Evolutionary conservation across 2,113 vertebrate genomes (phyloP).

Genomic region (Xiphorhynchus elegans): DNA sequence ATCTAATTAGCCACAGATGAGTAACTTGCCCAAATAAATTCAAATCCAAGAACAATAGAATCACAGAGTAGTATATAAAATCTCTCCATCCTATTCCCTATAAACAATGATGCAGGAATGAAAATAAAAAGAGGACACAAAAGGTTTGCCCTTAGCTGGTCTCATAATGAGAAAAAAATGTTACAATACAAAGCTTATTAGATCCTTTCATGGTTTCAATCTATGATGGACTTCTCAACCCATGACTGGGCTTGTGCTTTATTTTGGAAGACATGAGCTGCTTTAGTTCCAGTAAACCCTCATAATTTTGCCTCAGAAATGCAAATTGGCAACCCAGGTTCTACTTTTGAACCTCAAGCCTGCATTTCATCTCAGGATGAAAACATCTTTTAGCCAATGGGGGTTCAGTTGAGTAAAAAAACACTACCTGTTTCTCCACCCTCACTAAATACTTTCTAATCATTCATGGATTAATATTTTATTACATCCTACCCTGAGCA

Average conservation of each 20-base stretch:
- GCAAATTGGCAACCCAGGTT: background rate
- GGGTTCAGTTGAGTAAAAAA: background rate
- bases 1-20: conserved; percentile 22
- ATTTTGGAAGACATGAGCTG: background rate
- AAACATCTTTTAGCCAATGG: background rate
- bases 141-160: background rate
- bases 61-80: background rate
- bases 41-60: background rate
- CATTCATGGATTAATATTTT: background rate
- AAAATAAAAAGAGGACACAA: background rate
- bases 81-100: background rate
- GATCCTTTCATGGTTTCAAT: background rate
- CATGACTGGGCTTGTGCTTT: background rate
- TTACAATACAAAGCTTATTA: background rate
- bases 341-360: background rate
- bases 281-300: background rate
- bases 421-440: background rate
- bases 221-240: background rate
- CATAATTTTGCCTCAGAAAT: background rate
- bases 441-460: background rate
- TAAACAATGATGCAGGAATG: background rate
- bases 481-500: background rate
- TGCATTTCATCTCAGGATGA: background rate
- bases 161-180: background rate
- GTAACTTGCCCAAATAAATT: background rate